These are phyloP conservation scores for Drosophila asahinai DNA, from an alignment of 1,140 invertebrate genomes.

Conservation along the genomic window DNA sequence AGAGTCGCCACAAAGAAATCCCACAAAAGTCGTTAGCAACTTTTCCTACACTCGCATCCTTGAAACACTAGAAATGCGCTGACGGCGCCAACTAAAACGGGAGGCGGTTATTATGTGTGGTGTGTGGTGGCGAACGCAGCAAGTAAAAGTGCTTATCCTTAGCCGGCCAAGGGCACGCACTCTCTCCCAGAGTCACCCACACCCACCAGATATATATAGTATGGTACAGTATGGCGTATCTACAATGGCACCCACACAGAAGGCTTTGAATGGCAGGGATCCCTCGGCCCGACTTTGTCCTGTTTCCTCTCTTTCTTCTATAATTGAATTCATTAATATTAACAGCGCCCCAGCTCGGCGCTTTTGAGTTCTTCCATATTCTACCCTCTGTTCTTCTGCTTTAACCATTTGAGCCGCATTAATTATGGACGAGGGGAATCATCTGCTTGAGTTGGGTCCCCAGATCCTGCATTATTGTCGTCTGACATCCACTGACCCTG, in stretches of 20 bases:
- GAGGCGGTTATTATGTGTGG: constrained; percentile 2
- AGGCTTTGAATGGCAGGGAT: constrained; percentile 8
- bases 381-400: constrained; percentile 12
- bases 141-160: constrained; percentile 62
- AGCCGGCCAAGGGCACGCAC: constrained; percentile 66
- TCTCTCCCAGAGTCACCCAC: constrained; percentile 1
- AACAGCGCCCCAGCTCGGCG: constrained; percentile 13
- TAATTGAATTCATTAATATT: constrained; percentile 70
- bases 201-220: constrained; percentile 9
- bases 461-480: constrained; percentile 10
- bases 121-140: constrained; percentile 29
- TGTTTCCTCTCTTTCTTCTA: constrained; percentile 15
- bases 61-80: constrained; percentile 73
- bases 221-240: not conserved
- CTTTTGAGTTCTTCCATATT: constrained; percentile 35
- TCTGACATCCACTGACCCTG: constrained; percentile 53
- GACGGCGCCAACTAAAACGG: constrained; percentile 47
- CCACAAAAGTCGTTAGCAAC: constrained; percentile 60
- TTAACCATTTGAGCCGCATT: constrained; percentile 36
- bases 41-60: constrained; percentile 56
- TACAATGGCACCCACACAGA: constrained; percentile 28
- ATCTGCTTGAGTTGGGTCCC: constrained; percentile 24
- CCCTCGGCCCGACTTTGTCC: constrained; percentile 2
- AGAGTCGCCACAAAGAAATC: constrained; percentile 45
- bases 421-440: constrained; percentile 26